A percentile compares a stretch with the other conserved stretches of the same genome.
These are phyloP conservation scores for Nerophis ophidion DNA, from an alignment of 2,113 vertebrate species.

Conservation along the genomic window DNA sequence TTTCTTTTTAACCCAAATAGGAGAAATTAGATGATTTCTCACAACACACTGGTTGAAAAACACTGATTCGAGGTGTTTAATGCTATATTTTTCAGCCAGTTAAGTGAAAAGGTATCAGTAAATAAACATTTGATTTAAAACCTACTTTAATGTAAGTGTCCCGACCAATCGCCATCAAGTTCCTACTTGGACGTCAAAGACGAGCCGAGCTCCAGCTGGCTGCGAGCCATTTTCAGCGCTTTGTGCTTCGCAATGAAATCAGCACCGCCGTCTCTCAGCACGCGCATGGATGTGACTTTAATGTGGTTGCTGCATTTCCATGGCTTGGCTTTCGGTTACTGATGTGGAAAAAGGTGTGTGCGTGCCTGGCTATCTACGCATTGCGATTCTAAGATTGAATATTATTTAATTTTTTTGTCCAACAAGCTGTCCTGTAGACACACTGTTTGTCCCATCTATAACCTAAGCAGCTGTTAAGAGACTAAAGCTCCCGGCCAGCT, in stretches of 20 bases:
- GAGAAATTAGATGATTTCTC: too few relatives aligned
- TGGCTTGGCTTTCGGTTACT: slow-evolving; percentile 38
- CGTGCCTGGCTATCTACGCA: not conserved
- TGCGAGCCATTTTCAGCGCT: slow-evolving; percentile 17
- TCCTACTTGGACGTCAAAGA: slow-evolving; percentile 15
- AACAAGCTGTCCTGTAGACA: slow-evolving; percentile 37
- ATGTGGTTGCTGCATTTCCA: slow-evolving; percentile 31
- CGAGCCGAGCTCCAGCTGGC: slow-evolving; percentile 25
- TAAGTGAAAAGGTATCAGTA: not conserved
- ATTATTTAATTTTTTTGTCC: slow-evolving; percentile 35
- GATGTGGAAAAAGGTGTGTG: slow-evolving; percentile 35
- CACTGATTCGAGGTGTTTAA: too few relatives aligned
- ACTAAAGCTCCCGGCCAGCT: slow-evolving; percentile 42
- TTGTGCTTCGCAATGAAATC: slow-evolving; percentile 31
- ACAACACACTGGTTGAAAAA: too few relatives aligned
- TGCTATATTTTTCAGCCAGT: not conserved
- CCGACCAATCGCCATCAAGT: slow-evolving; percentile 14
- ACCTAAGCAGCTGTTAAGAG: slow-evolving; percentile 61
- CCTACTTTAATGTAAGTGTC: not conserved
- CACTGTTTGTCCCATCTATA: slow-evolving; percentile 46
- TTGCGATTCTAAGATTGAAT: slow-evolving; percentile 48
- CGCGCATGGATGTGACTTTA: slow-evolving; percentile 33
- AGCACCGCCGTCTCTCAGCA: slow-evolving; percentile 21
- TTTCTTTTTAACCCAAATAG: too few relatives aligned
- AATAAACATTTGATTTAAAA: slow-evolving; percentile 1